Percentiles rank a stretch among this genome's conserved stretches.
Evolutionary conservation across 2,113 vertebrate genomes (phyloP).

Genomic region (Pseudorasbora parva): DNA sequence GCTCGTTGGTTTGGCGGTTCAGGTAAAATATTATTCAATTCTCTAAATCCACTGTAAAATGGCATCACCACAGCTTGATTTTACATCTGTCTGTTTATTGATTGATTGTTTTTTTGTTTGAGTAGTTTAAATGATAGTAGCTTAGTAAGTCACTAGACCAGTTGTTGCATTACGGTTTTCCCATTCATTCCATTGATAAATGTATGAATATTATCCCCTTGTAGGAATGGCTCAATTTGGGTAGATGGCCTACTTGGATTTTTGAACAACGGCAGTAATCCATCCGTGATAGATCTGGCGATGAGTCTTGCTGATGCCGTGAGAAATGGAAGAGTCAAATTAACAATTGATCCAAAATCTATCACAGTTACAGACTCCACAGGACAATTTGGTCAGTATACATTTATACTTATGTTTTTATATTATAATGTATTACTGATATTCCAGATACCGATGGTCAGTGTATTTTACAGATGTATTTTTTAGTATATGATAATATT

Average conservation of each 20-base stretch:
- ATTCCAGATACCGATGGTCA: too few relatives aligned
- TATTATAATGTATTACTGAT: too few relatives aligned
- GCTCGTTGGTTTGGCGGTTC: background rate
- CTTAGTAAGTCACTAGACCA: background rate
- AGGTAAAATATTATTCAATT: background rate
- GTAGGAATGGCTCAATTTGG: background rate
- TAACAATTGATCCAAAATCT: background rate
- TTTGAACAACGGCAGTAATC: background rate
- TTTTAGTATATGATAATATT: too few relatives aligned
- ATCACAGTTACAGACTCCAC: background rate
- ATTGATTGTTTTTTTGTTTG: background rate
- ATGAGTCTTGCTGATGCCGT: background rate
- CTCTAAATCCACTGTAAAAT: background rate
- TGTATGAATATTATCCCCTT: background rate
- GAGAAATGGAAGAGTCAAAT: background rate
- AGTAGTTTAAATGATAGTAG: too few relatives aligned
- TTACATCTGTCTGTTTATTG: background rate
- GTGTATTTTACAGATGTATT: too few relatives aligned
- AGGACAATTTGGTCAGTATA: background rate
- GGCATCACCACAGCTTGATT: background rate
- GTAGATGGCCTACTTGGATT: background rate
- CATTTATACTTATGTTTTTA: background rate
- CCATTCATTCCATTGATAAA: background rate
- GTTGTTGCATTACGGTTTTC: too few relatives aligned
- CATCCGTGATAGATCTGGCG: accelerated